Percentiles rank a stretch among this genome's conserved stretches.
Evolutionary conservation across 2,888 invertebrate genomes (phyloP).

Genomic region (Synanthedon myopaeformis): DNA sequence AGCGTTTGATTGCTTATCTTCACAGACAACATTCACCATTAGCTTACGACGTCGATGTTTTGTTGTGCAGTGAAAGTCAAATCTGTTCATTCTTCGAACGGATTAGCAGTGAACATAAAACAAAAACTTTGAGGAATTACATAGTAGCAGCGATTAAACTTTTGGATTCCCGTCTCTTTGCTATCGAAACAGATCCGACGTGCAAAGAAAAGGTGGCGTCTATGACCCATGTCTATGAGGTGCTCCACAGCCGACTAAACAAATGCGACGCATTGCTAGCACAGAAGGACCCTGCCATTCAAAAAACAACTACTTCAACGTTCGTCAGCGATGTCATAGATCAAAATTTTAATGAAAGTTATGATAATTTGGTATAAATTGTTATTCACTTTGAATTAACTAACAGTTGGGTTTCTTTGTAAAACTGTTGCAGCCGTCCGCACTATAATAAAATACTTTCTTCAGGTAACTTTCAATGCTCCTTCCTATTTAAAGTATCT

Average conservation of each 20-base stretch:
- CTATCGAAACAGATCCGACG: conserved; percentile 60
- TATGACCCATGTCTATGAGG: conserved; percentile 61
- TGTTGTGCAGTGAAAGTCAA: conserved; percentile 59
- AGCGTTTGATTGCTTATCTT: conserved; percentile 55
- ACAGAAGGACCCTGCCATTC: conserved; percentile 35
- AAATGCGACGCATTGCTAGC: conserved; percentile 55
- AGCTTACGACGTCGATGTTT: conserved; percentile 62
- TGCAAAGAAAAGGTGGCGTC: conserved; percentile 65
- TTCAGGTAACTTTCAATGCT: no score
- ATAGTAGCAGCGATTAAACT: conserved; percentile 64
- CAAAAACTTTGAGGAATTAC: conserved; percentile 61
- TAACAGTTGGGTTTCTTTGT: not conserved
- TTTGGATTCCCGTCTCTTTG: conserved; percentile 59
- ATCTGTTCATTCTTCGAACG: conserved; percentile 60
- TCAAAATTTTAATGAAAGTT: conserved; percentile 47
- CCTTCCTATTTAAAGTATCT: no score
- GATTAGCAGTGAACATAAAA: conserved; percentile 58
- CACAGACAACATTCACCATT: conserved; percentile 64
- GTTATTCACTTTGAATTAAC: not conserved
- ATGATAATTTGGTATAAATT: conserved; percentile 44
- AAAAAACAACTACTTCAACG: conserved; percentile 27
- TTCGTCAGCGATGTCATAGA: conserved; percentile 51
- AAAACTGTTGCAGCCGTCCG: no score
- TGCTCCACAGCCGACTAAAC: conserved; percentile 52
- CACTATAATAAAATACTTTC: no score